Conservation (phyloP, 2,888 invertebrate genomes). For the Ectemnius cavifrons region DNA sequence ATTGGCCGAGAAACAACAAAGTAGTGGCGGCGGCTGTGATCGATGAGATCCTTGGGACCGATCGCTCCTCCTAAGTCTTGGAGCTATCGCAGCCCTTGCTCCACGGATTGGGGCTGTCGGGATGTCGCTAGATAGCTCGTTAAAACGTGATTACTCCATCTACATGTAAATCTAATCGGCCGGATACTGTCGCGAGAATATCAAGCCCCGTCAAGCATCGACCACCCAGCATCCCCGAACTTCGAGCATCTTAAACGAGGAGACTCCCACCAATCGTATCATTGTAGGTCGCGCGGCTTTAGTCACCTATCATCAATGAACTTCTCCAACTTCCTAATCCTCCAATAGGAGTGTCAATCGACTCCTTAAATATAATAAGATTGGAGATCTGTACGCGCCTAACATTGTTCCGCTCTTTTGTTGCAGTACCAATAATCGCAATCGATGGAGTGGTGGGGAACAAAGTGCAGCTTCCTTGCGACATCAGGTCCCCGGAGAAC, state of each 20-base stretch:
- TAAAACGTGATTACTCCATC: conserved; percentile 74
- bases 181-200: conserved; percentile 56
- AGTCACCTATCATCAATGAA: too few species aligned
- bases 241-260: conserved; percentile 31
- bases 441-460: conserved; percentile 90
- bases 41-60: conserved; percentile 55
- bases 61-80: conserved; percentile 39
- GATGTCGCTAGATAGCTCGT: conserved; percentile 61
- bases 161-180: conserved; percentile 74
- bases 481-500: conserved; percentile 89
- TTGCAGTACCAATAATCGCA: conserved; percentile 88
- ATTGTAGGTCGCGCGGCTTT: conserved; percentile 28
- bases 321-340: too few species aligned
- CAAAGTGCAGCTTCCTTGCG: conserved; percentile 91
- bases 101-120: conserved; percentile 35
- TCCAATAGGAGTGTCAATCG: too few species aligned
- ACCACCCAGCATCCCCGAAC: conserved; percentile 12
- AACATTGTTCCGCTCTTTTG: too few species aligned
- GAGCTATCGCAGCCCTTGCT: conserved; percentile 45
- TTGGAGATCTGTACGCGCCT: too few species aligned
- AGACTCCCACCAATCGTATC: too few species aligned
- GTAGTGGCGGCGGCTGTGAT: conserved; percentile 37
- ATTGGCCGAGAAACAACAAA: conserved; percentile 33
- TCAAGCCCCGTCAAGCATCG: conserved; percentile 60
- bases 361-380: too few species aligned